Conservation (phyloP, 2,797 vertebrate genomes). For the Glossophaga mutica region DNA sequence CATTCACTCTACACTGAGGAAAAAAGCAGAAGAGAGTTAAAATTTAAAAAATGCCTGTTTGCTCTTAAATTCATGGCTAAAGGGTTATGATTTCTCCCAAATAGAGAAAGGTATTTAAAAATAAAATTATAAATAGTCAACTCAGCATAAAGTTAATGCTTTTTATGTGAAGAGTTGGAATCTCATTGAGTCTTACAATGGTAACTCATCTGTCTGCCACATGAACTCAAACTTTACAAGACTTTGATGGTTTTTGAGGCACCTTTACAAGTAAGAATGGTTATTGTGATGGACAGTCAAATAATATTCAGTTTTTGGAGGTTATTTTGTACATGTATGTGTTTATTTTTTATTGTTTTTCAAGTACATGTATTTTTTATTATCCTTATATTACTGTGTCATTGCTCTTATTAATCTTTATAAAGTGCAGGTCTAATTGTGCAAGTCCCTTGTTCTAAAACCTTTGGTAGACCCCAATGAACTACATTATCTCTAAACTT, state of each 20-base stretch:
- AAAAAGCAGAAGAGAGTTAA: background rate
- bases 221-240: background rate
- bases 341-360: background rate
- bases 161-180: background rate
- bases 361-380: background rate
- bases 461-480: background rate
- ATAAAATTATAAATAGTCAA: background rate
- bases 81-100: background rate
- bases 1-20: background rate
- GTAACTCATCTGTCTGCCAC: background rate
- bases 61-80: background rate
- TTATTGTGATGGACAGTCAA: background rate
- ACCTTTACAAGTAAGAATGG: background rate
- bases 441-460: background rate
- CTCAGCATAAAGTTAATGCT: background rate
- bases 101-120: conserved; percentile 32
- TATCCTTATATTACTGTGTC: background rate
- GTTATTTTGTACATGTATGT: background rate
- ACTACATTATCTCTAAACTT: background rate
- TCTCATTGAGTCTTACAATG: background rate
- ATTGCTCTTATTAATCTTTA: background rate
- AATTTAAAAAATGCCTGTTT: background rate
- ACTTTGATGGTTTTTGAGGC: conserved; percentile 4
- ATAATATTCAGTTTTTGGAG: background rate
- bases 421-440: background rate